A percentile compares a stretch with the other conserved stretches of the same genome.
Evolutionary conservation across 2,888 invertebrate genomes (phyloP).

Genomic region (Cetonia aurata): DNA sequence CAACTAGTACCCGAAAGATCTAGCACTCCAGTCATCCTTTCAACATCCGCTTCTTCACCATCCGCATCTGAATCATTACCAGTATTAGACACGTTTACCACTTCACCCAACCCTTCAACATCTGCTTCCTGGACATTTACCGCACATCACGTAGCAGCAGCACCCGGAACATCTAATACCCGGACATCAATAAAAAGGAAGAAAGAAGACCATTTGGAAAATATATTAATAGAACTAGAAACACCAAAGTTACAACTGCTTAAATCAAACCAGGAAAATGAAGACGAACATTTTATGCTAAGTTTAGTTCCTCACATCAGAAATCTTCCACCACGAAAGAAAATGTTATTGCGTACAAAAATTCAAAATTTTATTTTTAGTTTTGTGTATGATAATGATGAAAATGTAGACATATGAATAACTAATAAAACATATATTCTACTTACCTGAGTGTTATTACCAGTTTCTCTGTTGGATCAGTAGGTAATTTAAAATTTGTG

Average conservation of each 20-base stretch:
- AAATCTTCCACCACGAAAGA: constrained; percentile 44
- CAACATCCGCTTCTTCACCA: constrained; percentile 13
- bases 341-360: constrained; percentile 45
- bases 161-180: neutral
- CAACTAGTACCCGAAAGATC: too few relatives aligned
- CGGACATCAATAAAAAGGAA: constrained; percentile 2
- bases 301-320: constrained; percentile 47
- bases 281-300: constrained; percentile 48
- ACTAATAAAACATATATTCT: neutral
- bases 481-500: constrained; percentile 33
- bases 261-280: constrained; percentile 43
- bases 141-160: too few relatives aligned
- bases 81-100: constrained; percentile 9
- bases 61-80: constrained; percentile 1
- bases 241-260: constrained; percentile 41
- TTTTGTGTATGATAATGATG: constrained; percentile 5
- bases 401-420: neutral
- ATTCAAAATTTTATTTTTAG: constrained; percentile 41
- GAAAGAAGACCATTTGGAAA: constrained; percentile 39
- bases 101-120: constrained; percentile 17
- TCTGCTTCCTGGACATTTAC: too few relatives aligned
- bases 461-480: constrained; percentile 35
- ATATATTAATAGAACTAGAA: constrained; percentile 39
- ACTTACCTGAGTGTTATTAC: constrained; percentile 36
- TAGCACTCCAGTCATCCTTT: neutral